Conservation (phyloP, 1,140 invertebrate genomes). For the Anastatus disparis region DNA sequence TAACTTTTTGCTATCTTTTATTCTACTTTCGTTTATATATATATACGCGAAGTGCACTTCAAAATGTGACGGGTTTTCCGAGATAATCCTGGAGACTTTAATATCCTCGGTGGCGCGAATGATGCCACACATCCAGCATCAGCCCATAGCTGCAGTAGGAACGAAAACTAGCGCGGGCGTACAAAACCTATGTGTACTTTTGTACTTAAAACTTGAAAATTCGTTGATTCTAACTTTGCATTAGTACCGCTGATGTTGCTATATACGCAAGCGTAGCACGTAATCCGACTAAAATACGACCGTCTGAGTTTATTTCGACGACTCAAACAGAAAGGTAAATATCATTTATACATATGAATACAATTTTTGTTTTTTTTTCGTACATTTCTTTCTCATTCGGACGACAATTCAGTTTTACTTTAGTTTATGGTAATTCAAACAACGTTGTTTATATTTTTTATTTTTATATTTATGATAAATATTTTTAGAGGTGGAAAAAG, state of each 20-base stretch:
- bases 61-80: no score
- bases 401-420: no score
- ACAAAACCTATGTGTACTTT: slow-evolving; percentile 23
- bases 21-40: no score
- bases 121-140: not conserved
- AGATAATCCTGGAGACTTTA: no score
- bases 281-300: slow-evolving; percentile 23
- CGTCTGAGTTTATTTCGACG: not conserved
- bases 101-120: slow-evolving; percentile 14
- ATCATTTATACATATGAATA: not conserved
- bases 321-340: slow-evolving; percentile 10
- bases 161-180: not conserved
- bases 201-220: slow-evolving; percentile 40
- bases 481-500: no score
- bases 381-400: no score
- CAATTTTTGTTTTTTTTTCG: no score
- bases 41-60: no score
- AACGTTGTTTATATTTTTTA: no score
- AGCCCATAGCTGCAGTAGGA: not conserved
- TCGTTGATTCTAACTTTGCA: slow-evolving; percentile 40
- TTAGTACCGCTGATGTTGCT: slow-evolving; percentile 9
- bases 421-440: no score
- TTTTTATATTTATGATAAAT: no score
- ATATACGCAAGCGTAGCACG: not conserved
- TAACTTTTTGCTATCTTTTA: no score